These are phyloP conservation scores for Heliconius charithonia DNA, from an alignment of 2,888 invertebrate genomes.

Conservation along the genomic window DNA sequence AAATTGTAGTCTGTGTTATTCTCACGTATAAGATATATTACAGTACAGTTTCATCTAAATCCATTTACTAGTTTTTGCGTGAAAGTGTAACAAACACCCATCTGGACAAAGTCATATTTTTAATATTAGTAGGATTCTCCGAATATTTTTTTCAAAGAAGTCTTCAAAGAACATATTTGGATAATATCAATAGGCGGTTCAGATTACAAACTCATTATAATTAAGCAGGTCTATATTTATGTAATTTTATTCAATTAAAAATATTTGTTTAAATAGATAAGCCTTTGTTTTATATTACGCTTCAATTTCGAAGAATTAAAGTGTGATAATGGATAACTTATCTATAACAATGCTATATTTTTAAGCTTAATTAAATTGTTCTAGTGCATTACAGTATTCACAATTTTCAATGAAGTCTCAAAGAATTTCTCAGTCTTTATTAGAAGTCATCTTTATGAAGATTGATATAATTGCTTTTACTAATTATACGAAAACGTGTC, in stretches of 20 bases:
- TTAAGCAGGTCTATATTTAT: neutral
- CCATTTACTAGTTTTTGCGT: too few relatives aligned
- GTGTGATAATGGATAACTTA: constrained; percentile 13
- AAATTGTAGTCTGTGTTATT: too few relatives aligned
- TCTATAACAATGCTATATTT: neutral
- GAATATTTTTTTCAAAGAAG: neutral
- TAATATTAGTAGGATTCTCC: neutral
- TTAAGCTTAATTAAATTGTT: neutral
- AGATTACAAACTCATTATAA: constrained; percentile 1
- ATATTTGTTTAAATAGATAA: constrained; percentile 19
- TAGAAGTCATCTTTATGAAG: neutral
- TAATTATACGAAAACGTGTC: neutral
- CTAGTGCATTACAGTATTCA: neutral
- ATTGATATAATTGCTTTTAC: neutral
- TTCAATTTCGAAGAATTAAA: constrained; percentile 12
- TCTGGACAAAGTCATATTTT: too few relatives aligned
- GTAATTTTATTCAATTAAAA: constrained; percentile 15
- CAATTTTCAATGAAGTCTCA: too few relatives aligned
- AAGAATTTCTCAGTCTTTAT: too few relatives aligned
- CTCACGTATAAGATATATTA: too few relatives aligned
- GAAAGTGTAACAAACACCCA: too few relatives aligned
- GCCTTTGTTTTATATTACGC: constrained; percentile 2
- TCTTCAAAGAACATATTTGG: too few relatives aligned
- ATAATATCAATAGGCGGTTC: neutral
- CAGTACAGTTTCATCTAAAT: too few relatives aligned